A percentile compares a stretch with the other conserved stretches of the same genome.
Evolutionary conservation across 1,140 invertebrate species (phyloP).

Genomic region (Elymnias hypermnestra): DNA sequence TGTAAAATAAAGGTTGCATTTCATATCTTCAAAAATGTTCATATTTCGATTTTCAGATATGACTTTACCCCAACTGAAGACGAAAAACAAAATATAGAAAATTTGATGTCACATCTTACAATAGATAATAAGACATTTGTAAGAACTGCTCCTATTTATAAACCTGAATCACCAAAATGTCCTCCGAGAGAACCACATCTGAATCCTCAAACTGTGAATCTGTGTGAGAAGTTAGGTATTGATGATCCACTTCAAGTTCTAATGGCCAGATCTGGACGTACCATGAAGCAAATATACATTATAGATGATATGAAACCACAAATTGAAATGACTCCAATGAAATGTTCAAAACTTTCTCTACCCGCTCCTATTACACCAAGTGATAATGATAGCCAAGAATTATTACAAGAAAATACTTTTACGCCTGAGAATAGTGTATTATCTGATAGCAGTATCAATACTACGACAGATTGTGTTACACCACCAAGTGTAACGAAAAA

Average conservation of each 20-base stretch:
- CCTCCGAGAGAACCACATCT: constrained; percentile 70
- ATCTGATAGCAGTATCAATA: constrained; percentile 29
- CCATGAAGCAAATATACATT: constrained; percentile 31
- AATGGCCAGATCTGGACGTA: constrained; percentile 47
- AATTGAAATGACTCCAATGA: constrained; percentile 38
- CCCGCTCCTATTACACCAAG: constrained; percentile 56
- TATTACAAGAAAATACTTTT: constrained; percentile 29
- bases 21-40: too few relatives aligned
- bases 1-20: too few relatives aligned
- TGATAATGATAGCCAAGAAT: constrained; percentile 35
- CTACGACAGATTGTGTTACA: constrained; percentile 36
- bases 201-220: constrained; percentile 89
- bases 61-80: constrained; percentile 85
- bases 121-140: constrained; percentile 87
- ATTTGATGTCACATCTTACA: constrained; percentile 81
- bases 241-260: constrained; percentile 63
- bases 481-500: constrained; percentile 52
- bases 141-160: constrained; percentile 81
- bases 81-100: constrained; percentile 82
- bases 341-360: constrained; percentile 46
- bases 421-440: constrained; percentile 31
- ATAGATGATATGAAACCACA: constrained; percentile 11
- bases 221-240: constrained; percentile 86
- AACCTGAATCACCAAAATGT: constrained; percentile 57
- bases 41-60: constrained; percentile 81